phyloP scores from a whole-genome alignment of 2,888 invertebrate species.

The Liopterus haemorrhoidalis region DNA sequence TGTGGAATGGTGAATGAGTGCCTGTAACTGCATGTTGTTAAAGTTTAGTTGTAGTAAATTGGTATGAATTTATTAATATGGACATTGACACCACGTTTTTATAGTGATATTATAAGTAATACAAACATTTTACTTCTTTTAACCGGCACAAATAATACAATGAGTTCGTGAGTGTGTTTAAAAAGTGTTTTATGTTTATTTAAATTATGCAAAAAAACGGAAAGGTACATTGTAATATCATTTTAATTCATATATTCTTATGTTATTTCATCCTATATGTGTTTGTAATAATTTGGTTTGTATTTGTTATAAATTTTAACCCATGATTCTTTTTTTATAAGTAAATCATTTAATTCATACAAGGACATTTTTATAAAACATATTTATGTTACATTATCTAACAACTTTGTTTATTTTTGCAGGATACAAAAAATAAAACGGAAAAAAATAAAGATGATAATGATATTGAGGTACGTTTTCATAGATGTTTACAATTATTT shows the following conservation, averaged over 20 bases:
- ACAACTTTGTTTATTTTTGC: slow-evolving; percentile 43
- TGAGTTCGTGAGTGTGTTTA: slow-evolving; percentile 15
- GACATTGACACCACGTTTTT: too few relatives aligned
- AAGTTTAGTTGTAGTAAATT: too few relatives aligned
- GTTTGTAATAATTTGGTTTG: too few relatives aligned
- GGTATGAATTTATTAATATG: too few relatives aligned
- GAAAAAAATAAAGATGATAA: slow-evolving; percentile 53
- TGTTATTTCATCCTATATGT: too few relatives aligned
- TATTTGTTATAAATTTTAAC: too few relatives aligned
- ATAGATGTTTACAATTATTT: slow-evolving; percentile 27
- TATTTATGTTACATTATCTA: not conserved
- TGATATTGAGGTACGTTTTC: slow-evolving; percentile 52
- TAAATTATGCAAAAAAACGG: slow-evolving; percentile 20
- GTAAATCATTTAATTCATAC: slow-evolving; percentile 9
- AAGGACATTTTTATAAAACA: slow-evolving; percentile 3
- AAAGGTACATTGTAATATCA: slow-evolving; percentile 14
- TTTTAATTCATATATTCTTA: too few relatives aligned
- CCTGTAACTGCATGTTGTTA: too few relatives aligned
- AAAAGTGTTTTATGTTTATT: slow-evolving; percentile 13
- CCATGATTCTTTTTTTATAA: too few relatives aligned
- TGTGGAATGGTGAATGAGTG: too few relatives aligned
- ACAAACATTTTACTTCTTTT: too few relatives aligned
- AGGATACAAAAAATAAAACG: slow-evolving; percentile 56
- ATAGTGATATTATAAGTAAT: too few relatives aligned
- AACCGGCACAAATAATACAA: slow-evolving; percentile 11